phyloP scores from a whole-genome alignment of 2,888 invertebrate species.

The Eupithecia abbreviata region DNA sequence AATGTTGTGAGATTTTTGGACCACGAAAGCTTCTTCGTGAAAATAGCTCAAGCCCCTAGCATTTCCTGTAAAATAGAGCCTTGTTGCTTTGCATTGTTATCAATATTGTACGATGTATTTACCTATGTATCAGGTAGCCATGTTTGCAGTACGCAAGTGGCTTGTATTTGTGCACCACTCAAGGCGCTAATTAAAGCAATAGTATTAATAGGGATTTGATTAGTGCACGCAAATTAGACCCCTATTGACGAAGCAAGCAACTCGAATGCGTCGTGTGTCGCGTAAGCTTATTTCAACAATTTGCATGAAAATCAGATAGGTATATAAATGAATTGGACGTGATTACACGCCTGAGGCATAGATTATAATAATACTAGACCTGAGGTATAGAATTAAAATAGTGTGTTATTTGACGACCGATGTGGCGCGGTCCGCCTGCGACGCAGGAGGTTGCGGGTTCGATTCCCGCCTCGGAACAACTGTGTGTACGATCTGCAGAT shows the following conservation, averaged over 20 bases:
- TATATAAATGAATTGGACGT: conserved; percentile 51
- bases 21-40: neutral
- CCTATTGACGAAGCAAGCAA: conserved; percentile 67
- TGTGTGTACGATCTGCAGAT: too few relatives aligned
- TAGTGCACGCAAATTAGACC: conserved; percentile 70
- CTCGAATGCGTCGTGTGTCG: conserved; percentile 65
- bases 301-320: conserved; percentile 70
- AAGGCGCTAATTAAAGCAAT: conserved; percentile 56
- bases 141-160: conserved; percentile 41
- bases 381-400: neutral
- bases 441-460: too few relatives aligned
- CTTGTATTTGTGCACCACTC: conserved; percentile 48
- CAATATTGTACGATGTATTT: neutral
- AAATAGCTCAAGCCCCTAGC: neutral
- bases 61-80: too few relatives aligned
- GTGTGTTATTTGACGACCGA: too few relatives aligned
- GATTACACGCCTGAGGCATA: neutral
- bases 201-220: conserved; percentile 75
- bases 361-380: neutral
- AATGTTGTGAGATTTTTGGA: too few relatives aligned
- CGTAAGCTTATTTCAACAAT: conserved; percentile 58
- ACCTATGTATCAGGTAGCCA: neutral
- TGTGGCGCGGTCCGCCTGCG: too few relatives aligned
- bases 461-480: too few relatives aligned
- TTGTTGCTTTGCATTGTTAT: neutral